phyloP scores from a whole-genome alignment of 2,888 invertebrate genomes.

The Pomacea canaliculata region DNA sequence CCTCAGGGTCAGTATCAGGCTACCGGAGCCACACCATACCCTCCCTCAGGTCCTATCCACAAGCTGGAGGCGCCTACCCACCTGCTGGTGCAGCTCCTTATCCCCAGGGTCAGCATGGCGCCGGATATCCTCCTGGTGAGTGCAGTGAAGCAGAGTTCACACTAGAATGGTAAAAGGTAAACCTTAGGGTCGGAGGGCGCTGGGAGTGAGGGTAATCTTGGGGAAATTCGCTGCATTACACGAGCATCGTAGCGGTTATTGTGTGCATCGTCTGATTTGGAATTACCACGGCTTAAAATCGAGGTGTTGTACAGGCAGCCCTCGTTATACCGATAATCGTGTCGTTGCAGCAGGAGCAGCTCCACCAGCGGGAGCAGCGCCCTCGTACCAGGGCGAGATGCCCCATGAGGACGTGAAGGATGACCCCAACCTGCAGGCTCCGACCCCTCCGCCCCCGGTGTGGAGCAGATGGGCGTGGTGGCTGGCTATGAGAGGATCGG shows the following conservation, averaged over 20 bases:
- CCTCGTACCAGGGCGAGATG: constrained; percentile 26
- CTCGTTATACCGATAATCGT: neutral
- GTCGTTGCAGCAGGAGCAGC: too few species aligned
- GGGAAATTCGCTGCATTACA: too few species aligned
- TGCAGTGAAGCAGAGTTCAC: neutral
- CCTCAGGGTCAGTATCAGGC: neutral
- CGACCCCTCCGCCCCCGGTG: constrained; percentile 64
- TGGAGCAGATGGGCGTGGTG: constrained; percentile 71
- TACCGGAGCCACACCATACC: neutral
- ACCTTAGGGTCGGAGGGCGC: too few species aligned
- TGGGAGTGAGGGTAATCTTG: too few species aligned
- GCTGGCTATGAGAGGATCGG: constrained; percentile 71
- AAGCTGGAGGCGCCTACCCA: neutral
- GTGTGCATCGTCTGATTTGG: neutral
- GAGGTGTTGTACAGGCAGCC: neutral
- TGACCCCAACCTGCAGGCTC: constrained; percentile 27
- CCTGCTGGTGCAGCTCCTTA: constrained; percentile 8
- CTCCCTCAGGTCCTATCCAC: neutral
- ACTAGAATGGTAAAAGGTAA: neutral
- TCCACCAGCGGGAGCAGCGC: constrained; percentile 2
- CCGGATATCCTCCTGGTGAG: neutral
- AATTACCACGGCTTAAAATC: too few species aligned
- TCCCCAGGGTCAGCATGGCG: constrained; percentile 3
- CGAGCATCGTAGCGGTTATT: too few species aligned
- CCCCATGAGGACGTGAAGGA: constrained; percentile 24